These are phyloP conservation scores for Heliconius ethilla DNA, from an alignment of 2,888 invertebrate species.

Conservation along the genomic window DNA sequence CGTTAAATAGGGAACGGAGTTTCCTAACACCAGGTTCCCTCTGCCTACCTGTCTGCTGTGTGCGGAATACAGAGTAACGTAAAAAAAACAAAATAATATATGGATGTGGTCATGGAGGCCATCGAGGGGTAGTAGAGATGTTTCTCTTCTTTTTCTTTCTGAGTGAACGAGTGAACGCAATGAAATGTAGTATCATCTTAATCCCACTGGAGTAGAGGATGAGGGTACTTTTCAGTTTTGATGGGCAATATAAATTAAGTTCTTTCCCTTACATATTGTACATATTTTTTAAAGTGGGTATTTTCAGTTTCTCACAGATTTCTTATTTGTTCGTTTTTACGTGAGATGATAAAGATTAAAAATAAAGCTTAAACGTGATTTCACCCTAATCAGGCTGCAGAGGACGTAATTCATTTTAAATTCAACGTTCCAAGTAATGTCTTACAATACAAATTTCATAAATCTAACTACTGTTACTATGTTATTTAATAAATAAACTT, in stretches of 20 bases:
- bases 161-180: background rate
- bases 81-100: too few species aligned
- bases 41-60: too few species aligned
- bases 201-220: background rate
- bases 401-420: background rate
- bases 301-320: background rate
- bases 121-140: too few species aligned
- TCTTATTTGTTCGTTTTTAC: background rate
- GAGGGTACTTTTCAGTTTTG: background rate
- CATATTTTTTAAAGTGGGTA: background rate
- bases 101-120: background rate
- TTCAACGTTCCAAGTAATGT: too few species aligned
- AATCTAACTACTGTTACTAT: background rate
- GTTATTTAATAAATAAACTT: background rate
- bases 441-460: too few species aligned
- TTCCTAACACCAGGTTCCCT: too few species aligned
- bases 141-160: background rate
- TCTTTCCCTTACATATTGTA: background rate
- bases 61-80: too few species aligned
- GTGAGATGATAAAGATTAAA: background rate
- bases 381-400: background rate
- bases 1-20: too few species aligned
- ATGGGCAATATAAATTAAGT: background rate
- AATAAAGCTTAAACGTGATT: background rate
- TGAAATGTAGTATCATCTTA: background rate